These are phyloP conservation scores for Orthonevra nobilis DNA, from an alignment of 2,888 invertebrate species.

Conservation along the genomic window DNA sequence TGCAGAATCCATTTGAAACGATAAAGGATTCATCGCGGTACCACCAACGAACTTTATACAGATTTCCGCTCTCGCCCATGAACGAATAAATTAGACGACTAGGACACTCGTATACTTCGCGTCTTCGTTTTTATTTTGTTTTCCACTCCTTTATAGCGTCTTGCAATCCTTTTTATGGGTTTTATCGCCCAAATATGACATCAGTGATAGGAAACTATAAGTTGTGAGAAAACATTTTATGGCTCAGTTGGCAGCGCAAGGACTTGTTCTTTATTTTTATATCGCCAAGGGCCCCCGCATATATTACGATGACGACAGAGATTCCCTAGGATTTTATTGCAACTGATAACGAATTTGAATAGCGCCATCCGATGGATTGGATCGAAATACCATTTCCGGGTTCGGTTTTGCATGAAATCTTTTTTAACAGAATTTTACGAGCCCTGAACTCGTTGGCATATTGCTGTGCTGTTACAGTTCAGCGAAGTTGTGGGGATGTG, in stretches of 20 bases:
- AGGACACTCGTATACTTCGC: too few relatives aligned
- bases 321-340: conserved; percentile 52
- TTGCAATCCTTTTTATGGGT: conserved; percentile 68
- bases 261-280: conserved; percentile 33
- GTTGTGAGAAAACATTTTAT: conserved; percentile 58
- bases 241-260: conserved; percentile 69
- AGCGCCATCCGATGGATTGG: conserved; percentile 23
- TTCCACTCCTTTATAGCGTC: conserved; percentile 28
- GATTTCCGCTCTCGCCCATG: background rate
- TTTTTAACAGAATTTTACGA: too few relatives aligned
- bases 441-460: too few relatives aligned
- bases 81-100: conserved; percentile 9
- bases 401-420: too few relatives aligned
- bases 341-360: conserved; percentile 67
- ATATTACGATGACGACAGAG: too few relatives aligned
- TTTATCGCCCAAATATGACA: conserved; percentile 67
- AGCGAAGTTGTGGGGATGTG: too few relatives aligned
- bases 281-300: background rate
- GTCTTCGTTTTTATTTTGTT: conserved; percentile 8
- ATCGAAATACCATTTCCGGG: conserved; percentile 50
- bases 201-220: conserved; percentile 42
- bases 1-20: background rate
- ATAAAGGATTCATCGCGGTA: conserved; percentile 1
- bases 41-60: too few relatives aligned
- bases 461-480: too few relatives aligned